A percentile compares a stretch with the other conserved stretches of the same genome.
Conservation (phyloP, 2,888 invertebrate genomes). For the Acanthosepion pharaonis region DNA sequence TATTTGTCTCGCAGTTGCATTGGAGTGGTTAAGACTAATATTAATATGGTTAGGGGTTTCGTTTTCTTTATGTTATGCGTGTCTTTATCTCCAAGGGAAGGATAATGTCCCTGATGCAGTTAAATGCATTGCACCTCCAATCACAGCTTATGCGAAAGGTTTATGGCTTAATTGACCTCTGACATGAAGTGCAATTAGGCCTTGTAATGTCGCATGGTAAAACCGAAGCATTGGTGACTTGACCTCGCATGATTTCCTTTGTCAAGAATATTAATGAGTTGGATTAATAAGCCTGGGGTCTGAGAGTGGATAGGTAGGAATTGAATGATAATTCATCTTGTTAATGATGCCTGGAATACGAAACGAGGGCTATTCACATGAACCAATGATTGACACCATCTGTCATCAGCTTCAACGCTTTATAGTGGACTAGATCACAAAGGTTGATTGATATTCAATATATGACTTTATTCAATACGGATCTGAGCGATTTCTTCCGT, state of each 20-base stretch:
- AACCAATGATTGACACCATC: not conserved
- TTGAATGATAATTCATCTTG: not conserved
- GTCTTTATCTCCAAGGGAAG: not conserved
- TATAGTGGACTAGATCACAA: not conserved
- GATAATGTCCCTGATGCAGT: not conserved
- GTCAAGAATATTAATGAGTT: not conserved
- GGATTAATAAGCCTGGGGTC: not conserved
- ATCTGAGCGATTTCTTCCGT: not conserved
- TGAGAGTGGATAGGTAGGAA: not conserved
- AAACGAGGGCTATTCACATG: not conserved
- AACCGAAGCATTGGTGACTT: not conserved
- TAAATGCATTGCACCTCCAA: not conserved
- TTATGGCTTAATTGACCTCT: not conserved
- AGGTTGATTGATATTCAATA: not conserved
- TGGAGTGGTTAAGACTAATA: too few relatives aligned
- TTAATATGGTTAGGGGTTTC: too few relatives aligned
- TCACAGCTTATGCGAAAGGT: not conserved
- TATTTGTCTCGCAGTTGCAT: too few relatives aligned
- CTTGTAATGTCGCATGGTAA: not conserved
- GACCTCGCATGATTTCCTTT: not conserved
- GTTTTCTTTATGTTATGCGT: not conserved
- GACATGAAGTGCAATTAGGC: not conserved
- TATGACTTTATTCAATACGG: not conserved
- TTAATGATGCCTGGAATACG: not conserved
- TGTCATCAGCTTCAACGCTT: not conserved